A percentile compares a stretch with the other conserved stretches of the same genome.
Evolutionary conservation across 2,888 invertebrate genomes (phyloP).

Genomic region (Thymelicus sylvestris): DNA sequence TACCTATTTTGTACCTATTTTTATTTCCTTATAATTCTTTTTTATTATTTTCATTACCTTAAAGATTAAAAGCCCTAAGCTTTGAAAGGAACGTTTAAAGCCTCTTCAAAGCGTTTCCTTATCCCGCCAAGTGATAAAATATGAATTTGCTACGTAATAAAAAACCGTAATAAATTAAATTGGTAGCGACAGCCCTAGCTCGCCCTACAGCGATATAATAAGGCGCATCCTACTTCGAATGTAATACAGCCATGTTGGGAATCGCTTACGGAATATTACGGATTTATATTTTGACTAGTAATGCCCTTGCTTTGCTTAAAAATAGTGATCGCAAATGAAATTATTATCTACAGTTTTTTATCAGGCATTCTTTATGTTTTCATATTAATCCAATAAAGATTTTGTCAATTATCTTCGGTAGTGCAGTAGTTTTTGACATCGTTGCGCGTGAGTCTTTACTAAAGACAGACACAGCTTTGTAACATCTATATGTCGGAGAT

Average conservation of each 20-base stretch:
- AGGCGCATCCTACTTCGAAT: constrained; percentile 40
- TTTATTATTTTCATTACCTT: too few relatives aligned
- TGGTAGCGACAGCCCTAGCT: constrained; percentile 41
- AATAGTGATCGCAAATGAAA: too few relatives aligned
- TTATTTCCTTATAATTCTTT: too few relatives aligned
- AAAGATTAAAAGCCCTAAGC: neutral
- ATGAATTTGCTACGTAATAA: constrained; percentile 23
- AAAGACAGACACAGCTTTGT: too few relatives aligned
- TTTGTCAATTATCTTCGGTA: too few relatives aligned
- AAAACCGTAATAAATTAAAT: constrained; percentile 24
- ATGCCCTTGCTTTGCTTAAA: neutral
- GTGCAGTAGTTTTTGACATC: too few relatives aligned
- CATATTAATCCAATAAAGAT: too few relatives aligned
- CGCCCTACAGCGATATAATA: constrained; percentile 42
- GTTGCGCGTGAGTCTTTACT: too few relatives aligned
- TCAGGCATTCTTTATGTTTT: too few relatives aligned
- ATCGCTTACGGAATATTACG: constrained; percentile 1
- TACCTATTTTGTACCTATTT: too few relatives aligned
- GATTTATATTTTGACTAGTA: neutral
- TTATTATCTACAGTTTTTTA: too few relatives aligned
- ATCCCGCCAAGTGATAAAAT: constrained; percentile 17
- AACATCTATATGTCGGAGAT: too few relatives aligned
- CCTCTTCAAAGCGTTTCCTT: neutral
- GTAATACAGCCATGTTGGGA: constrained; percentile 8
- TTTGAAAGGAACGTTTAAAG: neutral